A percentile compares a stretch with the other conserved stretches of the same genome.
Conservation (phyloP, 2,888 invertebrate species). For the Melikaiella ostensackeni region DNA sequence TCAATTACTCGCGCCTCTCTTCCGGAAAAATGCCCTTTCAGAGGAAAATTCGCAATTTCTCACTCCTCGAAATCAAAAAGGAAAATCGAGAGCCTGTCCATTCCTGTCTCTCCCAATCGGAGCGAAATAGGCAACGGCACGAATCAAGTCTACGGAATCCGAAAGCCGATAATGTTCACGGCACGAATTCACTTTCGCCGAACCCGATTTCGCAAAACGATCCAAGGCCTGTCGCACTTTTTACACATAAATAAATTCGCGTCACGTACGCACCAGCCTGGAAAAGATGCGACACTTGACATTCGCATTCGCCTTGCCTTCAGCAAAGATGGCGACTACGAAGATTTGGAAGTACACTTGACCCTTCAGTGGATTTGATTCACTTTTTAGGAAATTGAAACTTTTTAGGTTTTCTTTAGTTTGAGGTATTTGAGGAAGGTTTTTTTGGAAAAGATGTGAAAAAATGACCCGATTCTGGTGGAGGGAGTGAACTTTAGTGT, state of each 20-base stretch:
- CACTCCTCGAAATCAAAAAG: not conserved
- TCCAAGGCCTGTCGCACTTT: conserved; percentile 19
- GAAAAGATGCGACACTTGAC: conserved; percentile 44
- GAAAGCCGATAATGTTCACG: conserved; percentile 5
- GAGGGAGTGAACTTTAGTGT: not conserved
- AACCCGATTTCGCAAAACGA: conserved; percentile 31
- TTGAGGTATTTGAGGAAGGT: no score
- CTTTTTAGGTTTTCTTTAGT: not conserved
- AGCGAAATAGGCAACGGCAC: not conserved
- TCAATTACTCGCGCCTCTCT: not conserved
- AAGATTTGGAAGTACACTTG: conserved; percentile 9
- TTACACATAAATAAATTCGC: conserved; percentile 42
- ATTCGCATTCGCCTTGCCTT: conserved; percentile 50
- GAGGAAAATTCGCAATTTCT: not conserved
- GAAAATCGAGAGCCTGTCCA: conserved; percentile 21
- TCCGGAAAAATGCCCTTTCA: not conserved
- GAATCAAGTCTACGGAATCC: conserved; percentile 18
- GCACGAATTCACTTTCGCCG: conserved; percentile 20
- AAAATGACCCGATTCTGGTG: no score
- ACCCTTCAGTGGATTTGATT: conserved; percentile 16
- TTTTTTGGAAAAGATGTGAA: no score
- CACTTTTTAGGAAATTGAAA: not conserved
- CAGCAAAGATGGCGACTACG: conserved; percentile 58
- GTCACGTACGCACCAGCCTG: conserved; percentile 23
- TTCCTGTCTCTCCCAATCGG: conserved; percentile 2